phyloP scores from a whole-genome alignment of 2,797 vertebrate species.

The Aratinga solstitialis region DNA sequence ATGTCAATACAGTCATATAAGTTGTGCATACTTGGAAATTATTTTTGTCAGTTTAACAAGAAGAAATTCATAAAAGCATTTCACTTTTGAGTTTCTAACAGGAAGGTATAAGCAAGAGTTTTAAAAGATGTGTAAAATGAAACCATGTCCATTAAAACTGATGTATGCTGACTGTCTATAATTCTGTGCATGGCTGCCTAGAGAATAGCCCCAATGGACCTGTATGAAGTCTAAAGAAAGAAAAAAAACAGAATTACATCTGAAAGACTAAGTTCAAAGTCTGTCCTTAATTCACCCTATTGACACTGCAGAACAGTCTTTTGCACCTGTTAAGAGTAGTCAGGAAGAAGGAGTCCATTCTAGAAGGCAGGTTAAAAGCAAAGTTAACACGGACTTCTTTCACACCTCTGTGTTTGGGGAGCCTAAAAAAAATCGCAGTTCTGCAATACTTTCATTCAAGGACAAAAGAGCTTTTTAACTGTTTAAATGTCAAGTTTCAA shows the following conservation, averaged over 20 bases:
- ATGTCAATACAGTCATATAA: accelerated
- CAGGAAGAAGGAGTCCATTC: background rate
- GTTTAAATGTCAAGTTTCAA: background rate
- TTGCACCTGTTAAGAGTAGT: background rate
- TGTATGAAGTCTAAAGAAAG: background rate
- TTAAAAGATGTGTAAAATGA: background rate
- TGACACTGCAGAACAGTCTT: background rate
- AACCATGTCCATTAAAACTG: background rate
- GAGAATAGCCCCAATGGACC: background rate
- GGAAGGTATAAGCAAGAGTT: background rate
- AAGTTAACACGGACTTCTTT: background rate
- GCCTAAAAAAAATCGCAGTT: background rate
- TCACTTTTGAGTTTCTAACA: background rate
- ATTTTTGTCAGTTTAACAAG: background rate
- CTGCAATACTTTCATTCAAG: background rate
- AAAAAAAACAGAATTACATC: background rate
- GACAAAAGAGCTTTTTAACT: background rate
- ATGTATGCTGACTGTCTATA: background rate
- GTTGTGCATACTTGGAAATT: background rate
- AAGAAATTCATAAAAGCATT: background rate
- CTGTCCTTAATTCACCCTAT: background rate
- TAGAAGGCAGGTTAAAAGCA: background rate
- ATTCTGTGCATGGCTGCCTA: background rate
- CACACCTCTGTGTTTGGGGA: background rate
- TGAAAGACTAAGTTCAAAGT: background rate